Evolutionary conservation across 1,140 invertebrate species (phyloP).

Genomic region (Scylla paramamosain): DNA sequence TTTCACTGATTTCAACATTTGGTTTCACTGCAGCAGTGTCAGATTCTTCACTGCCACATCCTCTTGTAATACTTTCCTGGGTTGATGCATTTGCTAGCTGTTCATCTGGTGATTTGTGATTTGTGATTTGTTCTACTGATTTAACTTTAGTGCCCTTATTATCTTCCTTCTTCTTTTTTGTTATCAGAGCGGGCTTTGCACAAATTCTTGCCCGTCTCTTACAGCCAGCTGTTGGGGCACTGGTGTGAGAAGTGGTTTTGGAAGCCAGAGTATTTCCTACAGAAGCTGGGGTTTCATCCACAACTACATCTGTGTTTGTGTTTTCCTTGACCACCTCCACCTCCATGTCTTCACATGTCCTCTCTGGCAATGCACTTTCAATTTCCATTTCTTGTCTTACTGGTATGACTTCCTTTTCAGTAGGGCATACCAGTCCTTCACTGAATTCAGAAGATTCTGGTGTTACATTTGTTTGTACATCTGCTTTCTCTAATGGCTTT

Average conservation of each 20-base stretch:
- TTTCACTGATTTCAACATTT: not conserved
- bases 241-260: not conserved
- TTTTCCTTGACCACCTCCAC: not conserved
- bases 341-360: not conserved
- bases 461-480: not conserved
- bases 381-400: not conserved
- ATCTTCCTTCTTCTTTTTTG: constrained; percentile 51
- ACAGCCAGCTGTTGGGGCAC: not conserved
- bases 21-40: not conserved
- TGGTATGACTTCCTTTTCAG: not conserved
- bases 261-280: not conserved
- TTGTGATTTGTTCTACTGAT: not conserved
- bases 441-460: not conserved
- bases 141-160: not conserved
- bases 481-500: not conserved
- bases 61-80: not conserved
- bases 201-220: constrained; percentile 62
- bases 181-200: constrained; percentile 28
- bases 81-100: not conserved
- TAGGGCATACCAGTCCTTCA: not conserved
- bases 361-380: not conserved
- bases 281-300: not conserved
- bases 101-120: not conserved
- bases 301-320: not conserved
- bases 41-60: not conserved